Percentiles rank a stretch among this genome's conserved stretches.
phyloP scores from a whole-genome alignment of 2,797 vertebrate species.

The Lepilemur ruficaudatus region DNA sequence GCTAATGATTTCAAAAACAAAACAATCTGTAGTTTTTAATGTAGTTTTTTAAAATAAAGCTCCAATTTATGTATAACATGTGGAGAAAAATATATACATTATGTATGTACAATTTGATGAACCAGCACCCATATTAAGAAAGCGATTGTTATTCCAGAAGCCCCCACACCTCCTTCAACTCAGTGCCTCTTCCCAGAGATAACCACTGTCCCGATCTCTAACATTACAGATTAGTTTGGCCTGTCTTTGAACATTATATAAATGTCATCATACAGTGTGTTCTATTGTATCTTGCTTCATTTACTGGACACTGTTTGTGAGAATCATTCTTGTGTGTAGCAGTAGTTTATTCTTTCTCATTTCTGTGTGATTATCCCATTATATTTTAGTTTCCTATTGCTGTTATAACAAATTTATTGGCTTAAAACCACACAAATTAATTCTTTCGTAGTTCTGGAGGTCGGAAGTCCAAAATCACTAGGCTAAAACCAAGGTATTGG shows the following conservation, averaged over 20 bases:
- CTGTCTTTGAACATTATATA: background rate
- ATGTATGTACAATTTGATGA: background rate
- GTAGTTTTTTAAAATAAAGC: background rate
- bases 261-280: background rate
- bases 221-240: background rate
- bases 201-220: background rate
- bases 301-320: background rate
- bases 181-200: background rate
- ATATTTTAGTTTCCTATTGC: background rate
- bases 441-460: background rate
- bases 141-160: background rate
- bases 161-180: background rate
- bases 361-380: background rate
- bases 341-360: background rate
- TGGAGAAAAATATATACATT: background rate
- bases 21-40: background rate
- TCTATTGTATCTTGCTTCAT: background rate
- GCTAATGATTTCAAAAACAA: slow-evolving; percentile 47
- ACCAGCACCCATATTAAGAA: background rate
- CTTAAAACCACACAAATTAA: background rate
- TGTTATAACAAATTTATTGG: background rate
- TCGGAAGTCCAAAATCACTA: background rate
- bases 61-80: background rate
- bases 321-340: background rate
- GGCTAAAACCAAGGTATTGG: background rate